Base-by-base conservation (phyloP, 2,797 vertebrate species). In the Phataginus tetradactyla region DNA sequence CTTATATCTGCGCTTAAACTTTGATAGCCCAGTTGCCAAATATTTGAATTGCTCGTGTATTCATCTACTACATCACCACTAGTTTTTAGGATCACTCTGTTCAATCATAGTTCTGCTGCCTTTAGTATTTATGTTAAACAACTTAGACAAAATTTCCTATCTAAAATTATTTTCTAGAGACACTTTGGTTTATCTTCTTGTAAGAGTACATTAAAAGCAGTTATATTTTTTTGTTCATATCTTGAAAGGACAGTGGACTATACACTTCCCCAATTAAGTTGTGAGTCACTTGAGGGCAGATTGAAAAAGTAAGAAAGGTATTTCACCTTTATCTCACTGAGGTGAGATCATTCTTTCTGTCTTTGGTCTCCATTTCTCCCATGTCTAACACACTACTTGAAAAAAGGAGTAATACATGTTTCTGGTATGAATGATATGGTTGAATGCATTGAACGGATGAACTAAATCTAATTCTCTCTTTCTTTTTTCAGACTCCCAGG, bases 401-500 rank as follows among this genome's bases (percentile, higher is more conserved):
- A 71, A 78, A 96, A 96, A 90, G 32, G 21, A 53, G 11, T 53
- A 72, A 2, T 34, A 68, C 37, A 37, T 69, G 37, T 45, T 45
- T 94, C 25, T 92, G 11, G 14, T 42, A 55, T 92, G 85, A 94
- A 68, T 37, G 49, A 21, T 49, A 63, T 17, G 29, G 6, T 95
- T 97, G 8, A 27, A 72, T 94, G 57, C 45, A 8, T 86, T 34
- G 37, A 91, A 72, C 95, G 84, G 69, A 84, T 57, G 3, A 81
- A 45, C 55, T 72, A 71, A 71, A 37, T 81, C 4, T 97, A 98
- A 98, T 93, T 91, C 98, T 97, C 97, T 98, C 98, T 98, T n/a
- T 23, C 42, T 64, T 59, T 25, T 68, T 85, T 93, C 98, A 99
- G 99, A 99, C 98, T 99, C 99, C 96, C 99, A 99, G 98, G 99